Conservation (phyloP, 2,113 vertebrate species). For the Otolemur garnettii region DNA sequence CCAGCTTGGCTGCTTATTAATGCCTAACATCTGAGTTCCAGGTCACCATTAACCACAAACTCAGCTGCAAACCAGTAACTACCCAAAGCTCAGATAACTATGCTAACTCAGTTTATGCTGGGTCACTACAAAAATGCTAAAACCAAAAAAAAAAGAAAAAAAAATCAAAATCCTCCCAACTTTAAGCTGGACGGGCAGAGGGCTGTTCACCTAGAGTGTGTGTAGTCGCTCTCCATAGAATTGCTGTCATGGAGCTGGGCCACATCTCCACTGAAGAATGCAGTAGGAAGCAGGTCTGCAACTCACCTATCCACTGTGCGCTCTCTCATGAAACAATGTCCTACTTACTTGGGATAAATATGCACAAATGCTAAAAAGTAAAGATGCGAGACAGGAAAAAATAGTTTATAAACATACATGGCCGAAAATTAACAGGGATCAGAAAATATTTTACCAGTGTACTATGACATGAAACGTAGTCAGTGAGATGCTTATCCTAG, state of each 20-base stretch:
- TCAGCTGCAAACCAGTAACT: not conserved
- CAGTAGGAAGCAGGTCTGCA: not conserved
- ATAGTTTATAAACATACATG: not conserved
- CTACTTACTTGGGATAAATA: not conserved
- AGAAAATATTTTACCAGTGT: not conserved
- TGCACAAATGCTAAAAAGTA: not conserved
- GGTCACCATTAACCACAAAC: fast-evolving
- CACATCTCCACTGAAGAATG: not conserved
- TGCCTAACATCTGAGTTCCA: too few relatives aligned
- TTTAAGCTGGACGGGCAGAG: not conserved
- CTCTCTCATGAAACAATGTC: not conserved
- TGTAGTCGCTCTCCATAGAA: not conserved
- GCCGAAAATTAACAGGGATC: not conserved
- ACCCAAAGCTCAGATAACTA: not conserved
- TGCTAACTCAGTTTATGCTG: not conserved
- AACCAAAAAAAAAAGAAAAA: not conserved
- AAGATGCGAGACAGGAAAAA: not conserved
- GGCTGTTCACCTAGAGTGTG: not conserved
- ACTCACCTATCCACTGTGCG: not conserved
- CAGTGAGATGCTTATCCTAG: not conserved
- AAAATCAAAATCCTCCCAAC: not conserved
- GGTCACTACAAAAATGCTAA: not conserved
- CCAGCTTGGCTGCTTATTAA: too few relatives aligned
- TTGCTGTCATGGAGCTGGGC: not conserved
- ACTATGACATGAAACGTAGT: not conserved